Evolutionary conservation across 2,113 vertebrate genomes (phyloP), one percentile per base, ranked within the genome.

Genomic region (Protobothrops mucrosquamatus): DNA sequence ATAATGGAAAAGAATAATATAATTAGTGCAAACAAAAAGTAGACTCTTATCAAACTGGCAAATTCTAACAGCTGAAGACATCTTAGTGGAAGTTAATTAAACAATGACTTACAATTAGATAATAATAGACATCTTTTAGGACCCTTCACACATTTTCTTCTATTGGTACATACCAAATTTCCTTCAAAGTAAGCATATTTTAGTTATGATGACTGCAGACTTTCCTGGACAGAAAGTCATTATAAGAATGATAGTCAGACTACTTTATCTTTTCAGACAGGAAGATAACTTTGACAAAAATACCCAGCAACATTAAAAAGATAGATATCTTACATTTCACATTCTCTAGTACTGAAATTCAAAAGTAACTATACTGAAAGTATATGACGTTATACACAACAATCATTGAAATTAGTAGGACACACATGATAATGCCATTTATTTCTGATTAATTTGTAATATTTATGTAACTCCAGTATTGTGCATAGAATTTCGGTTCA

Each of bases 221-320:
- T 52, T 56, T 22, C 46, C 43, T 46, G 92, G 85, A 61, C 59
- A 6, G 89, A 89, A 93, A 43, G 2, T 46, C 85, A 20, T 88
- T 55, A 20, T 1, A 86, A 52, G 93, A 94, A 59, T 39, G 69
- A 81, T 81, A 39, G 15, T 15, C 69, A 81, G 43, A 54, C 61
- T 93, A 12, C 51, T 85, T 91, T 92, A 51, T 81, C 64, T 89
- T 93, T 23, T 64, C 48, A 24, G 56, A 34, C 24, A 59, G 91
- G 43, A 2, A 92, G 52, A 64, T 43, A 89, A 20, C 8, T n/a
- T 95, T 81, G 89, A 69, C 20, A 22, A 90, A 92, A 85, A 87
- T 43, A 6, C 34, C 61, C 64, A 43, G 18, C 15, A 81, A 81
- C 74, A 81, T 81, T 43, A 81, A 43, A 43, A 81, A 81, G 74